Evolutionary conservation across 2,888 invertebrate species (phyloP).

Genomic region (Drosophila sordidula): DNA sequence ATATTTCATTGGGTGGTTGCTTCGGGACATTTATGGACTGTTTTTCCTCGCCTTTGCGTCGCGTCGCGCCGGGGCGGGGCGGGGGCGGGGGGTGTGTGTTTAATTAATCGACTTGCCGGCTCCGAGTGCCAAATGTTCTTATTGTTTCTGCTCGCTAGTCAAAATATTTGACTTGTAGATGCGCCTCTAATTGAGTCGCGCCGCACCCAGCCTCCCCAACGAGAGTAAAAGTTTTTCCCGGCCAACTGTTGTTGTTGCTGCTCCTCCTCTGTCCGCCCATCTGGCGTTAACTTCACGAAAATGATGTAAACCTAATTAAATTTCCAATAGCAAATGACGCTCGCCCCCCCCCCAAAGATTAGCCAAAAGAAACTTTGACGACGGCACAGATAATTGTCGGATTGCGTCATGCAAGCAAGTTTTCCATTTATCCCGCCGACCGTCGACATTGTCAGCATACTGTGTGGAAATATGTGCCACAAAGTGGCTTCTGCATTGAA

Average conservation of each 20-base stretch:
- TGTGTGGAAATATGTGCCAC: slow-evolving; percentile 9
- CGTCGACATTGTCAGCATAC: slow-evolving; percentile 5
- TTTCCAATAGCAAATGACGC: slow-evolving; percentile 73
- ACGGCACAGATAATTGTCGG: slow-evolving; percentile 74
- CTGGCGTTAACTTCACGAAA: slow-evolving; percentile 72
- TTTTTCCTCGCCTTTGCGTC: slow-evolving; percentile 34
- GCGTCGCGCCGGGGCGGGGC: too few species aligned
- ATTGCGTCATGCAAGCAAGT: slow-evolving; percentile 72
- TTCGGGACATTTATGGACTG: slow-evolving; percentile 67
- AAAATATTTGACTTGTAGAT: slow-evolving; percentile 81
- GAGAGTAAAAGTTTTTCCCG: slow-evolving; percentile 56
- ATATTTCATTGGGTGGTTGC: slow-evolving; percentile 79
- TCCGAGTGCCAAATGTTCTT: slow-evolving; percentile 64
- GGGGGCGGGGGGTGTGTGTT: slow-evolving; percentile 42
- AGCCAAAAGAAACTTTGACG: slow-evolving; percentile 59
- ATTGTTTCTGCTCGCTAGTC: slow-evolving; percentile 71
- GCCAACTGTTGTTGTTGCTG: slow-evolving; percentile 51
- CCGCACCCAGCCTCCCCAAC: not conserved
- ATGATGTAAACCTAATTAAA: slow-evolving; percentile 82
- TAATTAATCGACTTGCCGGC: slow-evolving; percentile 75
- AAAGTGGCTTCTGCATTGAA: not conserved
- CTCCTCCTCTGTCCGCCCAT: slow-evolving; percentile 46
- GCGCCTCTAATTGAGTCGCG: slow-evolving; percentile 74
- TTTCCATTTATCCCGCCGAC: slow-evolving; percentile 28
- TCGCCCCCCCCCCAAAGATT: slow-evolving; percentile 45